Evolutionary conservation across 2,888 invertebrate genomes (phyloP), one percentile per base, ranked within the genome.

Genomic region (Bellardia bayeri): DNA sequence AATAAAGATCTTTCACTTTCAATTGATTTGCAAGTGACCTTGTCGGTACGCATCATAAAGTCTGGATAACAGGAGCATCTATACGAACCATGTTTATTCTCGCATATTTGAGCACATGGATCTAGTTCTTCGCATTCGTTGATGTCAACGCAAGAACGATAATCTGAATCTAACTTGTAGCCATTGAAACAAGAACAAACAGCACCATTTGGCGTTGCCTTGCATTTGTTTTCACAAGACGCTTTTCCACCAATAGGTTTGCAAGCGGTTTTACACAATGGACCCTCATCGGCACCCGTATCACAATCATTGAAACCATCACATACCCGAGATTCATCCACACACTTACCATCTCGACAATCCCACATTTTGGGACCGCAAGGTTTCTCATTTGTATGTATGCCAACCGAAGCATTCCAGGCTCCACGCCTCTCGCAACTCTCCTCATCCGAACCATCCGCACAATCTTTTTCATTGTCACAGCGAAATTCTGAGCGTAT

Each of bases 401-500:
- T 74, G 37, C 79, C 69, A 11, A 86, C 42, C 54, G 91, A 86
- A 37, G 78, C 85, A 91, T 90, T 90, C 8, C 89, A 89, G 0
- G 90, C 88, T 3, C 85, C 80, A 37, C 69, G 82, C 23, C 89
- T 89, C 4, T 91, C 90, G 11, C 95, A 95, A 88, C 95, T 95
- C 75, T 95, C 94, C 91, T 98, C 97, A 91, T 98, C 97, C 0
- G 96, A 96, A 13, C 95, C 95, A 90, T 97, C 97, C 0, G 92
- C 92, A 91, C 97, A 98, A 91, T 97, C 96, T 74, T 95, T 94
- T 0, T 91, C 91, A 0, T 95, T 94, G 90, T 97, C 95, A 94
- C 95, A 95, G 88, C 95, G 90, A 94, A 96, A 95, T 9, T 93
- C 90, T 2, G 90, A 90, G 0, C 95, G 94, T 51, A 97, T 94